Evolutionary conservation across 2,113 vertebrate genomes (phyloP), one percentile per base, ranked within the genome.

Genomic region (Chionodraco myersi): DNA sequence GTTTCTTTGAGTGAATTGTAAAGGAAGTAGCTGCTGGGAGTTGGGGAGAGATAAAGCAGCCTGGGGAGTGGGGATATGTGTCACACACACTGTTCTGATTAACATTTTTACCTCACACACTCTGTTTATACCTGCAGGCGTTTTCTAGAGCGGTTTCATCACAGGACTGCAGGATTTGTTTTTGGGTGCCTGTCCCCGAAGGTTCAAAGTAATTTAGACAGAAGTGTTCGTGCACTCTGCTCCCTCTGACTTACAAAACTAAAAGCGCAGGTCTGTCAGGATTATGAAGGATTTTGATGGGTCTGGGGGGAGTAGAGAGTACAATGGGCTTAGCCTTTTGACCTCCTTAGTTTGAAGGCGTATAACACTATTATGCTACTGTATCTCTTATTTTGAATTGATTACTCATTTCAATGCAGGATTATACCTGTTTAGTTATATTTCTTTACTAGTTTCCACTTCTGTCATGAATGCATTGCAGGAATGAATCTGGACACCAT

Each of bases 21-120:
- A 82, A 68, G 16, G 23, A 58, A 79, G 49, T 77, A 73, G 48
- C 66, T 66, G 52, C 64, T 61, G 72, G 58, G 65, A 71, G 60
- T 18, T 10, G 26, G 57, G 11, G 52, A 56, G 63, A 70, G 68
- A 78, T 71, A 64, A 76, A 34, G 61, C 61, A 54, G 6, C 44
- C 14, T 21, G 59, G 16, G 58, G 63, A 85, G 81, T 16, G 64
- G 62, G 52, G 61, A 62, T 65, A 66, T 68, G 44, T 76, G 68
- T 78, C 77, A 79, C 58, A 82, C 82, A 75, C 36, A 26, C 72
- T 80, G 84, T 78, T 86, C 77, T 81, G 69, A 72, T 88, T 85
- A 85, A 62, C 21, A 0, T 61, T 45, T 34, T 48, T 84, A 69
- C n/a, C 75, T 60, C 72, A 51, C 49, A 75, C 61, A 57, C 56